phyloP scores from a whole-genome alignment of 1,140 invertebrate species.

The Lepidotrigona ventralis region DNA sequence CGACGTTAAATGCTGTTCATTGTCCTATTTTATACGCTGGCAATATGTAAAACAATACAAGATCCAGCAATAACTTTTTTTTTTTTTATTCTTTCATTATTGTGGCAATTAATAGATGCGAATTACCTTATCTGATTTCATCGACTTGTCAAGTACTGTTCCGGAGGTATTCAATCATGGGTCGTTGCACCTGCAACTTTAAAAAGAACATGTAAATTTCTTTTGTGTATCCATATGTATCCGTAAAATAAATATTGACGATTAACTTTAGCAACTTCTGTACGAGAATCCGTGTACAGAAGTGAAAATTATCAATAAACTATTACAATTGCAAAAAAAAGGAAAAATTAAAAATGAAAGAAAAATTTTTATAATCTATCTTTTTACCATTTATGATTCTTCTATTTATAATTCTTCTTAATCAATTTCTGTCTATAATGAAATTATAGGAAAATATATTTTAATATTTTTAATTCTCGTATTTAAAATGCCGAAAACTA shows the following conservation, averaged over 20 bases:
- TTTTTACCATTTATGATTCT: too few relatives aligned
- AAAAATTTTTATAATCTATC: too few relatives aligned
- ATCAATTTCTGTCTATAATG: too few relatives aligned
- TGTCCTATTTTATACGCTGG: slow-evolving; percentile 22
- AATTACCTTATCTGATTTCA: slow-evolving; percentile 6
- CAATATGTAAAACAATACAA: background rate
- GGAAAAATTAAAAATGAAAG: background rate
- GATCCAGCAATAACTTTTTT: background rate
- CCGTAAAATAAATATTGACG: background rate
- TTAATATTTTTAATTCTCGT: background rate
- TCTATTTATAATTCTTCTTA: too few relatives aligned
- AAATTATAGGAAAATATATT: background rate
- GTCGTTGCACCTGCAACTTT: background rate
- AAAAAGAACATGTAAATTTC: background rate
- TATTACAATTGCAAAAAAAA: background rate
- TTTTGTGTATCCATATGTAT: too few relatives aligned
- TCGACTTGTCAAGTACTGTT: background rate
- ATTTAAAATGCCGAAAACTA: background rate
- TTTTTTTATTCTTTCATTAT: slow-evolving; percentile 15
- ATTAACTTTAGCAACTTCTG: background rate
- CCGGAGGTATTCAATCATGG: background rate
- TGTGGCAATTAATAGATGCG: slow-evolving; percentile 11
- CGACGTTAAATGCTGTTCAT: slow-evolving; percentile 8
- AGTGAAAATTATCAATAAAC: background rate
- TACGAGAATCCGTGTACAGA: background rate